Percentiles rank a stretch among this genome's conserved stretches.
phyloP scores from a whole-genome alignment of 2,113 vertebrate species.

The Pomatostomus ruficeps region DNA sequence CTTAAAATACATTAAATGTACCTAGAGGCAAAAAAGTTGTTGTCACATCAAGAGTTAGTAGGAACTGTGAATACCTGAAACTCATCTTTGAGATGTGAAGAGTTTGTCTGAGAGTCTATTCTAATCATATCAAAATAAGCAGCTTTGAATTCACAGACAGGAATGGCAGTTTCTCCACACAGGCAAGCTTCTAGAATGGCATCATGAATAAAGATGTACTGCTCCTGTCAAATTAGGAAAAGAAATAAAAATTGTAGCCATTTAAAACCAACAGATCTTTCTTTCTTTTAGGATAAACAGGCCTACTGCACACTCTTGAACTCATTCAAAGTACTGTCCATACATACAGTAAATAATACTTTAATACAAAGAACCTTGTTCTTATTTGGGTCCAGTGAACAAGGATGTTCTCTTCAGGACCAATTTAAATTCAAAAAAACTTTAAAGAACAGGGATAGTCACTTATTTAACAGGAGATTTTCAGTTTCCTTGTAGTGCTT shows the following conservation, averaged over 20 bases:
- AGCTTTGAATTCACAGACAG: slow-evolving; percentile 96
- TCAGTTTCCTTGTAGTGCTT: not conserved
- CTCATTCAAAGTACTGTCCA: not conserved
- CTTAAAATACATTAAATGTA: slow-evolving; percentile 16
- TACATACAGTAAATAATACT: not conserved
- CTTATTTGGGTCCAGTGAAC: not conserved
- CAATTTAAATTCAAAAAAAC: not conserved
- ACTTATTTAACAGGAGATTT: not conserved
- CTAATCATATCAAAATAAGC: slow-evolving; percentile 99
- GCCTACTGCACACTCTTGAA: not conserved
- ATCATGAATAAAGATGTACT: slow-evolving; percentile 99
- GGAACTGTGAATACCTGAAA: slow-evolving; percentile 85
- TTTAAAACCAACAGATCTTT: slow-evolving; percentile 19
- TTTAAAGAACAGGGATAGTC: not conserved
- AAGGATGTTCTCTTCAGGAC: not conserved
- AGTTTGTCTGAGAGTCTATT: slow-evolving; percentile 99
- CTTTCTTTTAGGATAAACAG: not conserved
- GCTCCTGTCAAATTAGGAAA: slow-evolving; percentile 81
- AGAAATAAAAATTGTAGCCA: not conserved
- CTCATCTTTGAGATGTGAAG: slow-evolving; percentile 98
- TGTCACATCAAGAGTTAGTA: not conserved
- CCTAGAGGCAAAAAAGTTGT: not conserved
- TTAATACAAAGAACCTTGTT: not conserved
- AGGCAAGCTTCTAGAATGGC: slow-evolving; percentile 98
- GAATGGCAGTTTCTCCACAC: slow-evolving; percentile 97